Base-by-base conservation (phyloP, 1,140 invertebrate species). In the Brachionus sp. region DNA sequence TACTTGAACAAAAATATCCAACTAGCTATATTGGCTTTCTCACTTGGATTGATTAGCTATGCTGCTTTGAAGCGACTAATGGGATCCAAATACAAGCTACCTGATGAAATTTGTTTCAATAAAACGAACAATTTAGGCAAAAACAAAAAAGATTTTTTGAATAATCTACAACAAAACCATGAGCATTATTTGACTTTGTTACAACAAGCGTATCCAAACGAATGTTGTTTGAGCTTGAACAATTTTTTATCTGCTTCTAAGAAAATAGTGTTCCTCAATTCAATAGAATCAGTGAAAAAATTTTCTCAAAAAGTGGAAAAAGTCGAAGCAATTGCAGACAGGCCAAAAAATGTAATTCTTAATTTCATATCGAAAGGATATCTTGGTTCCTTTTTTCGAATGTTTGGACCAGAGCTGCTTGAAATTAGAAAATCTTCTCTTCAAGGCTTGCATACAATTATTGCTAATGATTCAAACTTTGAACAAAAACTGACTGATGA, bases 311-410 rank as follows among this genome's bases (percentile, higher is more conserved):
- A 23, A 75, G 35, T 42, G 6, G 57, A 66, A 25, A 37, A 57
- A 44, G 9, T 13, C 10, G 50, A 57, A 44, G 5, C 77, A 0
- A 80, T 80, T 62, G 35, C 77, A 5, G 50, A 80, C 33, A 35
- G 50, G 13, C 50, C 77, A 42, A 80, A 80, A 80, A 80, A 35
- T 66, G 35, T 80, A 7, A 23, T 80, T 1, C 46, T 80, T 29
- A 42, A 66, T 29, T 62, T 80, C 12, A 16, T 80, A 33, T 80
- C 77, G 9, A 80, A 80, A 44, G 77, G 77, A 0, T 80, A 80
- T 25, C n/a, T 80, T 29, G 77, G 77, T n/a, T 80, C 77, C 13
- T 80, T 80, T 80, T 80, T 80, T 66, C 16, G 77, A 62, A 80
- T 80, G 77, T 62, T 35, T 37, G 29, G 57, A 23, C 6, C 35